Percentiles rank a stretch among this genome's conserved stretches.
Conservation (phyloP, 2,888 invertebrate species). For the Elegia similella region DNA sequence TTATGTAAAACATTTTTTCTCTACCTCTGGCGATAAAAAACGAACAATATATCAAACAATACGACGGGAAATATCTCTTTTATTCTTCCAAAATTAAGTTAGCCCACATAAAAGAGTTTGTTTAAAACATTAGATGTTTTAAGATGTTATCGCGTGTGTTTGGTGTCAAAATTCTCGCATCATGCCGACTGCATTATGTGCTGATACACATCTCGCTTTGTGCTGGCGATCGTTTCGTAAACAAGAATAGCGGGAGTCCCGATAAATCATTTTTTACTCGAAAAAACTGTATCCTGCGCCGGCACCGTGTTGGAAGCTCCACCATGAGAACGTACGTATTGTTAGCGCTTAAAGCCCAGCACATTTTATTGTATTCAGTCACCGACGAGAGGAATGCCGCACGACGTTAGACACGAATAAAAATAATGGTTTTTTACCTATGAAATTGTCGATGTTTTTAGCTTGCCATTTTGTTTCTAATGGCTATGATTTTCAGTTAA, state of each 20-base stretch:
- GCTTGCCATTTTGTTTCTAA: too few species aligned
- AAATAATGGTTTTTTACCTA: too few species aligned
- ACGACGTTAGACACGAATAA: too few species aligned
- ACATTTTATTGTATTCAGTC: too few species aligned
- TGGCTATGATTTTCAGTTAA: too few species aligned
- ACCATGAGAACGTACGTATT: background rate
- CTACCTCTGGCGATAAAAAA: slow-evolving; percentile 36
- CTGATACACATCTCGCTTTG: slow-evolving; percentile 73
- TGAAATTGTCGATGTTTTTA: too few species aligned
- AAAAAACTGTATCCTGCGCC: slow-evolving; percentile 5
- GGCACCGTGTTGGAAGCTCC: background rate
- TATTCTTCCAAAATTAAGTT: slow-evolving; percentile 76
- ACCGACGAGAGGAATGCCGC: too few species aligned
- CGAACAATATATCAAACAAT: slow-evolving; percentile 63
- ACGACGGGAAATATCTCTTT: slow-evolving; percentile 59
- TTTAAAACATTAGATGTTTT: slow-evolving; percentile 80
- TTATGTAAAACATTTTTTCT: slow-evolving; percentile 11
- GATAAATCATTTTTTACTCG: slow-evolving; percentile 61
- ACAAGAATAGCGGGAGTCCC: slow-evolving; percentile 78
- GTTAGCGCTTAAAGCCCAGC: too few species aligned
- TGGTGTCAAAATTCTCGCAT: slow-evolving; percentile 81
- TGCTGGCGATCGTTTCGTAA: slow-evolving; percentile 69
- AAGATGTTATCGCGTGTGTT: slow-evolving; percentile 74
- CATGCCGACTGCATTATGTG: slow-evolving; percentile 74
- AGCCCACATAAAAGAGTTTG: slow-evolving; percentile 78